Percentiles rank a stretch among this genome's conserved stretches.
Evolutionary conservation across 1,140 invertebrate species (phyloP).

Genomic region (Micrasema minimum): DNA sequence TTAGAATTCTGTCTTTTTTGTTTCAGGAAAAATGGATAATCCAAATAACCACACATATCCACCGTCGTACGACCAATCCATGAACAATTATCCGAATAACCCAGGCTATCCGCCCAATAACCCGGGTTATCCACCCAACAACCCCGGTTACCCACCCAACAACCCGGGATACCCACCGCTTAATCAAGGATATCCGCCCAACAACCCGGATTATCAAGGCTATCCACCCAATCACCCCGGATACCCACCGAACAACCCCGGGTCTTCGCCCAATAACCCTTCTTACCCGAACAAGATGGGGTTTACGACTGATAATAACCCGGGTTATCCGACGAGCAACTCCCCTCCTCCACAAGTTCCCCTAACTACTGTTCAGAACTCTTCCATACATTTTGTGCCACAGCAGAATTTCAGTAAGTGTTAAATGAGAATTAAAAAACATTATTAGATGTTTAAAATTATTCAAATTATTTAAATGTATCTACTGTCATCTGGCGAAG

Average conservation of each 20-base stretch:
- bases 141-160: neutral
- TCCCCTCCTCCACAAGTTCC: neutral
- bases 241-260: slow-evolving; percentile 1
- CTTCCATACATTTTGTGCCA: neutral
- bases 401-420: slow-evolving; percentile 10
- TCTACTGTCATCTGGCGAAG: no score
- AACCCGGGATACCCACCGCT: neutral
- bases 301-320: neutral
- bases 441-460: neutral
- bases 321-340: neutral
- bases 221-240: neutral
- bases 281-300: neutral
- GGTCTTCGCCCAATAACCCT: neutral
- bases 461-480: neutral
- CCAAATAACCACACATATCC: no score
- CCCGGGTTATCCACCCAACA: neutral
- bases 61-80: slow-evolving; percentile 3
- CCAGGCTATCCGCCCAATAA: neutral
- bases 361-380: neutral
- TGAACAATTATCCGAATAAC: neutral
- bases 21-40: no score
- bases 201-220: neutral
- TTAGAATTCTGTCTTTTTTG: no score
- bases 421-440: neutral
- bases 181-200: neutral